phyloP scores from a whole-genome alignment of 1,140 invertebrate species.

The Dermatophagoides farinae region DNA sequence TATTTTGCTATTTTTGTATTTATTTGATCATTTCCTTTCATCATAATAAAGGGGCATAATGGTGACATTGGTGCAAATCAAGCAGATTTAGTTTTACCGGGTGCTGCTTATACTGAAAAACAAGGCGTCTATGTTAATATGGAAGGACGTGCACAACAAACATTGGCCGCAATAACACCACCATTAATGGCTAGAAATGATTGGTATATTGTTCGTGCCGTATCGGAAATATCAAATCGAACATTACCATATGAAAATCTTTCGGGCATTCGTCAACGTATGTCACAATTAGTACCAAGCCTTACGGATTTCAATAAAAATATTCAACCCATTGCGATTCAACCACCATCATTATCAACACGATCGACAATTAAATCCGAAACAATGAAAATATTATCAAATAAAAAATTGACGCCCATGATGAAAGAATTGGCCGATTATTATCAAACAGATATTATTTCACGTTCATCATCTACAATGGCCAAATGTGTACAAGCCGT shows the following conservation, averaged over 20 bases:
- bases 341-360: background rate
- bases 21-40: background rate
- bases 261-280: slow-evolving; percentile 53
- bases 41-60: slow-evolving; percentile 52
- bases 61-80: slow-evolving; percentile 78
- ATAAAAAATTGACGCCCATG: slow-evolving; percentile 47
- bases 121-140: slow-evolving; percentile 90
- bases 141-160: slow-evolving; percentile 89
- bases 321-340: background rate
- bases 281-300: slow-evolving; percentile 70
- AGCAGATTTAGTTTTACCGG: slow-evolving; percentile 82
- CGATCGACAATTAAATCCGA: background rate
- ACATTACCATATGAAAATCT: slow-evolving; percentile 75
- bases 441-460: slow-evolving; percentile 93
- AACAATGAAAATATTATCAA: slow-evolving; percentile 26
- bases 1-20: background rate
- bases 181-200: slow-evolving; percentile 84
- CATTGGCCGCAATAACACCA: slow-evolving; percentile 65
- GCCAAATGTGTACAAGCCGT: slow-evolving; percentile 88
- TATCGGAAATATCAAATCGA: slow-evolving; percentile 58
- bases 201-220: slow-evolving; percentile 88
- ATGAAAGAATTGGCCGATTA: slow-evolving; percentile 71
- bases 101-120: slow-evolving; percentile 97
- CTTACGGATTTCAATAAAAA: slow-evolving; percentile 50
- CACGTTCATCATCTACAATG: slow-evolving; percentile 92